Evolutionary conservation across 2,113 vertebrate genomes (phyloP).

Genomic region (Neodontobutis hainanensis): DNA sequence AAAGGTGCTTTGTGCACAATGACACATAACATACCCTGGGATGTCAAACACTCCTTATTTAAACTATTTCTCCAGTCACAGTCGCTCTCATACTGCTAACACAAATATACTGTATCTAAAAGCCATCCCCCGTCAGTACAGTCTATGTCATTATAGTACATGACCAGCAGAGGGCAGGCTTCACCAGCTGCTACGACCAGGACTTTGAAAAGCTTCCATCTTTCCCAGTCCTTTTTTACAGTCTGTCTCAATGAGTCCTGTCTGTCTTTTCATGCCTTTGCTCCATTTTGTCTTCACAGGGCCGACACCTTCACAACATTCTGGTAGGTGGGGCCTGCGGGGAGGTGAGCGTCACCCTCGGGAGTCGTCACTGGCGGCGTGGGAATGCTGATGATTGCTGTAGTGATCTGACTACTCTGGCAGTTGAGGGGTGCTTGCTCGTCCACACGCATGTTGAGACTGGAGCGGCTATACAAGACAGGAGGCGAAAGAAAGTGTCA

Average conservation of each 20-base stretch:
- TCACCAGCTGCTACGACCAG: conserved; percentile 36
- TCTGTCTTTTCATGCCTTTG: conserved; percentile 32
- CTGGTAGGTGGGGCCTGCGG: conserved; percentile 75
- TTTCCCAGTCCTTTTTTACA: conserved; percentile 41
- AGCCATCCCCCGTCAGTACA: conserved; percentile 51
- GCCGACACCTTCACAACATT: conserved; percentile 96
- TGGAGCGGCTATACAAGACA: conserved; percentile 88
- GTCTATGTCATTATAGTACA: conserved; percentile 70
- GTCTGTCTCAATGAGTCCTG: conserved; percentile 55
- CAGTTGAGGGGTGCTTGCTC: conserved; percentile 91
- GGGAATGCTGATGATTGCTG: conserved; percentile 98
- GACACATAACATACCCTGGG: conserved; percentile 64
- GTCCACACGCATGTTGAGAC: conserved; percentile 94
- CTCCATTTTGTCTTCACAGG: conserved; percentile 81
- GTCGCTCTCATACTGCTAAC: conserved; percentile 43
- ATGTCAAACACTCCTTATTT: conserved; percentile 40
- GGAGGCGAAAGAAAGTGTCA: conserved; percentile 6
- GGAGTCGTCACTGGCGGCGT: conserved; percentile 88
- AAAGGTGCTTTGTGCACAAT: conserved; percentile 79
- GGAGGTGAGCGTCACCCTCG: conserved; percentile 79
- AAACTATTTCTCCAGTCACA: conserved; percentile 25
- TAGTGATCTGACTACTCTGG: conserved; percentile 93
- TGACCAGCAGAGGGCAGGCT: conserved; percentile 74
- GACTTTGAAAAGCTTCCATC: conserved; percentile 41
- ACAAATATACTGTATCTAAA: conserved; percentile 63